Evolutionary conservation across 2,888 invertebrate genomes (phyloP), one percentile per base, ranked within the genome.

Genomic region (Oegoconia quadripuncta): DNA sequence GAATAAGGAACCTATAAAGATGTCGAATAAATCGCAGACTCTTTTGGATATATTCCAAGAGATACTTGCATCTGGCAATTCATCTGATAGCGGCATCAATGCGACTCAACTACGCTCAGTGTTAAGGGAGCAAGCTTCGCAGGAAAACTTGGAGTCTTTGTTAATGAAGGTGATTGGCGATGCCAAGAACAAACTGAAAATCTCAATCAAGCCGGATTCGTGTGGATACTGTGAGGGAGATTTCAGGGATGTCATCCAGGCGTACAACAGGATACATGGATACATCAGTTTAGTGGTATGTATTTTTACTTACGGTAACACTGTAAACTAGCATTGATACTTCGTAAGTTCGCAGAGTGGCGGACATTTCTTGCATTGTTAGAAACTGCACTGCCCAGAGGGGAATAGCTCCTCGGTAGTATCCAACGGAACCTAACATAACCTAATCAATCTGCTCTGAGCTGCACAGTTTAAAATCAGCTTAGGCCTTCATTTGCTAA

Each of bases 281-380:
- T 96, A 95, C 71, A 89, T 94, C 42, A 93, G 95, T 27, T 86
- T 97, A 17, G 73, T 93, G 69, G 95, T 97, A 63, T 81, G 90
- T 87, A 27, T n/a, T 3, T 3, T 25, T 1, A n/a, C n/a, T n/a
- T n/a, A n/a, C n/a, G n/a, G n/a, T n/a, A n/a, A n/a, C n/a, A n/a
- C n/a, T n/a, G n/a, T n/a, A n/a, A n/a, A n/a, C n/a, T n/a, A n/a
- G n/a, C n/a, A n/a, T n/a, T n/a, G n/a, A 39, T 32, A 15, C 7
- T 25, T 13, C 3, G 15, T 11, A 34, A 11, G 26, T n/a, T 7
- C 15, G 4, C 3, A 4, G 8, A 30, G 2, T n/a, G 9, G n/a
- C 17, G 11, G 3, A n/a, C n/a, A n/a, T n/a, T n/a, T n/a, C n/a
- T n/a, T n/a, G n/a, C n/a, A n/a, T n/a, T n/a, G n/a, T n/a, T n/a